Conservation (phyloP, 1,140 invertebrate species). For the Octopus bimaculoides region DNA sequence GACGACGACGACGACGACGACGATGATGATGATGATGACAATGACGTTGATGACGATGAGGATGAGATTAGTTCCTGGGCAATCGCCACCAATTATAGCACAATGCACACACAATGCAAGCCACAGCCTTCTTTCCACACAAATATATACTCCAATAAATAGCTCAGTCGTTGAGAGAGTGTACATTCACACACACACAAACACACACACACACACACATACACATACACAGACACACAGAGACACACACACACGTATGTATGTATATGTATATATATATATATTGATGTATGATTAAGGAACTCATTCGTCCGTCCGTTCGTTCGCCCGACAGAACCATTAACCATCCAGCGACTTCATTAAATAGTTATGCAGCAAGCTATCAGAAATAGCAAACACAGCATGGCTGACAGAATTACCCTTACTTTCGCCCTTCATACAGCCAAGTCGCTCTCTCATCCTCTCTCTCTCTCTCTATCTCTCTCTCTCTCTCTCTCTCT, state of each 20-base stretch:
- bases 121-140: background rate
- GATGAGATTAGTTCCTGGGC: no score
- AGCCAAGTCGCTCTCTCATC: background rate
- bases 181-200: background rate
- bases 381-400: no score
- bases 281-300: background rate
- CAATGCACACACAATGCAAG: no score
- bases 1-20: background rate
- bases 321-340: no score
- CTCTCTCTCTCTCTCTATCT: background rate
- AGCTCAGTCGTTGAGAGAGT: background rate
- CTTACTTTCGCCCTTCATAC: no score
- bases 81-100: no score
- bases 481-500: background rate
- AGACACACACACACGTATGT: background rate
- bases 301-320: no score
- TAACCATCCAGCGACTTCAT: no score
- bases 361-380: no score
- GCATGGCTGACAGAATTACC: no score
- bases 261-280: background rate
- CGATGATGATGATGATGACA: slow-evolving; percentile 24
- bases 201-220: background rate
- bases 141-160: background rate
- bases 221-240: background rate
- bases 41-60: slow-evolving; percentile 13